phyloP scores from a whole-genome alignment of 1,140 invertebrate genomes.

The Drosophila biarmipes region DNA sequence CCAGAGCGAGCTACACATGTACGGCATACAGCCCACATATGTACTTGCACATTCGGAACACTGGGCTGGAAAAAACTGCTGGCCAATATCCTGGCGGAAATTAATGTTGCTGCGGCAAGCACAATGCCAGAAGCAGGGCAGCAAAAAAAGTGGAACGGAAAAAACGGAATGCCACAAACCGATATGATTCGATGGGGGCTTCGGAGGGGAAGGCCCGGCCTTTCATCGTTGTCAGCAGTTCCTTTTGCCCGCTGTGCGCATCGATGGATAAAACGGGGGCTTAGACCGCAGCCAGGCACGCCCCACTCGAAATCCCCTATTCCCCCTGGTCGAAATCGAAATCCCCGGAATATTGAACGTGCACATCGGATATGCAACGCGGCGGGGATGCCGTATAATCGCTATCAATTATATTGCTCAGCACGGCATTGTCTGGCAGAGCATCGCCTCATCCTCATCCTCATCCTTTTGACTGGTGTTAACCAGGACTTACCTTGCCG shows the following conservation, averaged over 20 bases:
- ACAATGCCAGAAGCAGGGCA: constrained; percentile 17
- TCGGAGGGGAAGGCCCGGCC: constrained; percentile 27
- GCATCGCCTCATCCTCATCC: not conserved
- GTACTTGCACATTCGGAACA: constrained; percentile 12
- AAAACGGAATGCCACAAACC: constrained; percentile 56
- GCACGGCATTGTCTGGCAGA: constrained; percentile 36
- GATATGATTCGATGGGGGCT: constrained; percentile 17
- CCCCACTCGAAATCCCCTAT: not conserved
- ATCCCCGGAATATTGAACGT: constrained; percentile 64
- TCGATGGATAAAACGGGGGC: constrained; percentile 54
- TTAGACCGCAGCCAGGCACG: constrained; percentile 47
- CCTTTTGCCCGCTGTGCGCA: constrained; percentile 37
- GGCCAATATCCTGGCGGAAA: constrained; percentile 78
- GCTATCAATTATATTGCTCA: constrained; percentile 73
- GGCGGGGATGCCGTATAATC: constrained; percentile 47
- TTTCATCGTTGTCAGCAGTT: constrained; percentile 70
- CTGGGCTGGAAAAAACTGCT: constrained; percentile 45
- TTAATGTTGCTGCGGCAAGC: constrained; percentile 69
- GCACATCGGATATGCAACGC: constrained; percentile 41
- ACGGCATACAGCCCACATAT: constrained; percentile 5
- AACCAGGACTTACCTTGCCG: constrained; percentile 85
- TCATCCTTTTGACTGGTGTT: constrained; percentile 7
- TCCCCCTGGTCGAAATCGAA: constrained; percentile 4
- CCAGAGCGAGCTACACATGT: constrained; percentile 10
- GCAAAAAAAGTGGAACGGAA: constrained; percentile 14